Evolutionary conservation across 2,888 invertebrate genomes (phyloP).

Genomic region (Caenorhabditis sp.): DNA sequence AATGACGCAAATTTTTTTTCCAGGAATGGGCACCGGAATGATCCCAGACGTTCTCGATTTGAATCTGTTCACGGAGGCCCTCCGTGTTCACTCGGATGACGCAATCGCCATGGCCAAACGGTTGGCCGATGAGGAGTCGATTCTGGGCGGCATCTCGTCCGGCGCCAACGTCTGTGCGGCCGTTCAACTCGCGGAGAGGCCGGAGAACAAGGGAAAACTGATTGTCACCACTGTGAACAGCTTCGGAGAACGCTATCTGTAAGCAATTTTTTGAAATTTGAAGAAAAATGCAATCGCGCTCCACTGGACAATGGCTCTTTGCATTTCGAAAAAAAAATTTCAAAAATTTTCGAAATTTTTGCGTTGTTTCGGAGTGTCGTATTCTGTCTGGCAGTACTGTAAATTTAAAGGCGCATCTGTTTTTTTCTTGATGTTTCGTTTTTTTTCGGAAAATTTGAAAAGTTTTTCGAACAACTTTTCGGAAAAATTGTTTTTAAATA

Average conservation of each 20-base stretch:
- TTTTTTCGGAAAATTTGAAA: too few relatives aligned
- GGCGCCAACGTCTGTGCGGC: slow-evolving; percentile 81
- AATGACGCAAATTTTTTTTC: too few relatives aligned
- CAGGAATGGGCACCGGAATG: slow-evolving; percentile 78
- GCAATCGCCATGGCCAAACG: slow-evolving; percentile 81
- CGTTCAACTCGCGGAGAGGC: slow-evolving; percentile 77
- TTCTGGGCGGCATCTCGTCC: slow-evolving; percentile 77
- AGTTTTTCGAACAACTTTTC: too few relatives aligned
- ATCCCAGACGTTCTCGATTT: slow-evolving; percentile 78
- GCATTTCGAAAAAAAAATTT: too few relatives aligned
- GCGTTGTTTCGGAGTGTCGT: too few relatives aligned
- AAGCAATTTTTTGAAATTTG: slow-evolving; percentile 22
- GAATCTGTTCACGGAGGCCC: slow-evolving; percentile 74
- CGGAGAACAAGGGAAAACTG: slow-evolving; percentile 80
- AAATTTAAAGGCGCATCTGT: too few relatives aligned
- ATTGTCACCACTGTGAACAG: slow-evolving; percentile 80
- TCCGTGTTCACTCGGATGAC: slow-evolving; percentile 76
- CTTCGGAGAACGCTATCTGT: slow-evolving; percentile 80
- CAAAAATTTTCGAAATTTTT: too few relatives aligned
- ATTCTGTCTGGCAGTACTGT: too few relatives aligned
- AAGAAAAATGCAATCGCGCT: too few relatives aligned
- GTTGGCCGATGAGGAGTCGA: slow-evolving; percentile 79
- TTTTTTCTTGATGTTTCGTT: too few relatives aligned
- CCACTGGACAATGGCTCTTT: too few relatives aligned
- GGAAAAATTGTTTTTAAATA: too few relatives aligned